phyloP scores from a whole-genome alignment of 2,797 vertebrate species.

The Acrossocheilus wenchowensis region DNA sequence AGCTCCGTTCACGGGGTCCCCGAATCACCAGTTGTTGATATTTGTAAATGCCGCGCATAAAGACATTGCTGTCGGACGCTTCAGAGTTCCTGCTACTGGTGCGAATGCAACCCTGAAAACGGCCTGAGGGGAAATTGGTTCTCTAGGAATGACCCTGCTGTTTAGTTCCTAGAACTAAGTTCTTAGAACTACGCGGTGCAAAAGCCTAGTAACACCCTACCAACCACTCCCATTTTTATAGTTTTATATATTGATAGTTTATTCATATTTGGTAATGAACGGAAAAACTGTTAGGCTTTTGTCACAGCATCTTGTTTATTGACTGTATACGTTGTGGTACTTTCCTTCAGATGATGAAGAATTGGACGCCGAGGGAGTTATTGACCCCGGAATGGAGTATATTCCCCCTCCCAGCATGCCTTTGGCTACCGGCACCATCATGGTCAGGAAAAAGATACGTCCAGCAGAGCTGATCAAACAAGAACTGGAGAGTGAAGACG shows the following conservation, averaged over 20 bases:
- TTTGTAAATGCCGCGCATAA: too few species aligned
- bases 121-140: too few species aligned
- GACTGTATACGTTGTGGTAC: not conserved
- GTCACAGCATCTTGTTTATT: not conserved
- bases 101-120: too few species aligned
- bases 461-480: constrained; percentile 86
- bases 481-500: constrained; percentile 92
- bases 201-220: not conserved
- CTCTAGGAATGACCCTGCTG: too few species aligned
- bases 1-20: too few species aligned
- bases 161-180: too few species aligned
- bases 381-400: constrained; percentile 95
- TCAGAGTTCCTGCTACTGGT: too few species aligned
- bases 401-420: constrained; percentile 80
- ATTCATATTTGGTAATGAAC: not conserved
- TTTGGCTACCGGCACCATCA: constrained; percentile 62
- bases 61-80: too few species aligned
- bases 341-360: constrained; percentile 89
- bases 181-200: too few species aligned
- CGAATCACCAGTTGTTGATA: too few species aligned
- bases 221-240: not conserved
- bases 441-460: constrained; percentile 85
- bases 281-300: too few species aligned
- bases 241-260: not conserved
- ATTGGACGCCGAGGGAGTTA: constrained; percentile 89